These are phyloP conservation scores for Melanostigma gelatinosum DNA, from an alignment of 2,113 vertebrate genomes.

Conservation along the genomic window DNA sequence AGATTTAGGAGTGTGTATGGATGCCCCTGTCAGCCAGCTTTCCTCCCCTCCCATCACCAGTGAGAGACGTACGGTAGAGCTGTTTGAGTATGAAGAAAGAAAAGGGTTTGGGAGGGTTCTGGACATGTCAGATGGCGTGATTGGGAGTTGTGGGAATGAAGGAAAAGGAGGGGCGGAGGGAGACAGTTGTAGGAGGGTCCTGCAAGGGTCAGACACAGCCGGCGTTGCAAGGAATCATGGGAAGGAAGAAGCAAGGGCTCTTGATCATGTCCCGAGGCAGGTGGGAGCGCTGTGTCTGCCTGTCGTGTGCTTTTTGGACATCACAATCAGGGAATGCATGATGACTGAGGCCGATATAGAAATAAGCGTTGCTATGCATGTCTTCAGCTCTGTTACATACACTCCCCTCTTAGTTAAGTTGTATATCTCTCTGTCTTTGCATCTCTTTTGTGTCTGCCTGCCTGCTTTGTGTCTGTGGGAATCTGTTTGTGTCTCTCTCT, in stretches of 20 bases:
- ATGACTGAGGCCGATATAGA: constrained; percentile 83
- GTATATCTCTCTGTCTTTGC: constrained; percentile 29
- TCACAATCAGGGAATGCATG: constrained; percentile 75
- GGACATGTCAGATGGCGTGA: constrained; percentile 53
- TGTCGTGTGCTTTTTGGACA: constrained; percentile 62
- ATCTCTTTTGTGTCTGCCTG: constrained; percentile 36
- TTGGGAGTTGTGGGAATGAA: constrained; percentile 62
- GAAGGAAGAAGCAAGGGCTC: constrained; percentile 31
- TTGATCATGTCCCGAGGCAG: constrained; percentile 61
- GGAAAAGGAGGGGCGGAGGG: constrained; percentile 56
- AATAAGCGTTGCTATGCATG: constrained; percentile 62
- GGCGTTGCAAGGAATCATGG: constrained; percentile 36
- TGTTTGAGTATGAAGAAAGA: constrained; percentile 30
- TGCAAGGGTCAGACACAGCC: constrained; percentile 38
- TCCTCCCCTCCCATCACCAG: constrained; percentile 50
- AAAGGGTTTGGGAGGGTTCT: constrained; percentile 45
- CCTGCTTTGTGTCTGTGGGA: constrained; percentile 42
- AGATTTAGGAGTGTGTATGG: constrained; percentile 71
- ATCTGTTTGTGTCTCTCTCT: constrained; percentile 36
- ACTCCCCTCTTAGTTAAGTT: constrained; percentile 11
- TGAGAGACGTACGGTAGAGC: constrained; percentile 11
- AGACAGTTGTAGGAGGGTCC: constrained; percentile 30
- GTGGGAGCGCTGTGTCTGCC: constrained; percentile 61
- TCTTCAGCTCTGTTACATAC: not conserved
- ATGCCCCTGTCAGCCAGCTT: constrained; percentile 59